A percentile compares a stretch with the other conserved stretches of the same genome.
Evolutionary conservation across 1,140 invertebrate genomes (phyloP).

Genomic region (Brachionus koreanus): DNA sequence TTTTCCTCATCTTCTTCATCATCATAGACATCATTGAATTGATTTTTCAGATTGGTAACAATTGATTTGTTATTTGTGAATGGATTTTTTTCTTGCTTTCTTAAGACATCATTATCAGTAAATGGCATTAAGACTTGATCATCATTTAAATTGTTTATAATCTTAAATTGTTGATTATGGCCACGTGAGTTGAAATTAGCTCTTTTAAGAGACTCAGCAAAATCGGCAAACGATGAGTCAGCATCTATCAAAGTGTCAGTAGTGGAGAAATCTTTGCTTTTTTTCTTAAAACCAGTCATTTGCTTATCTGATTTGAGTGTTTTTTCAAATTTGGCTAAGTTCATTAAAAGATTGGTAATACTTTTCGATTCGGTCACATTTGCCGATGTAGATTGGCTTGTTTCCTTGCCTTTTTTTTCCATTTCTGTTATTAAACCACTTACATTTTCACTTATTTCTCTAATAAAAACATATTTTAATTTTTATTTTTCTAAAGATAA

Average conservation of each 20-base stretch:
- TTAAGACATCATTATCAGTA: background rate
- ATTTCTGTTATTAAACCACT: background rate
- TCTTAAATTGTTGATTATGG: background rate
- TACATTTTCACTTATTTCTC: slow-evolving; percentile 30
- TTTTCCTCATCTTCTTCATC: slow-evolving; percentile 39
- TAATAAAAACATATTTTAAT: background rate
- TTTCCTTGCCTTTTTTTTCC: background rate
- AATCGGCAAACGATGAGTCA: slow-evolving; percentile 38
- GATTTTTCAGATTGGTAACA: slow-evolving; percentile 12
- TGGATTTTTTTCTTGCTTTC: background rate
- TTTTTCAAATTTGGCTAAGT: slow-evolving; percentile 28
- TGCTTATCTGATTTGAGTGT: background rate
- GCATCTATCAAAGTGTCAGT: slow-evolving; percentile 37
- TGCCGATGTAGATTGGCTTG: background rate
- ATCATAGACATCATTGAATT: slow-evolving; percentile 3
- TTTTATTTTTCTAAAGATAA: background rate
- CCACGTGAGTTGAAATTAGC: slow-evolving; percentile 1
- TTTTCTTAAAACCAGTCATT: background rate
- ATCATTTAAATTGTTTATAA: background rate
- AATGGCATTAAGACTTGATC: background rate
- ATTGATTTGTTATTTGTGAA: background rate
- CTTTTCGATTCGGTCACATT: slow-evolving; percentile 18
- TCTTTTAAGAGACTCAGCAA: background rate
- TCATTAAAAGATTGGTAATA: background rate
- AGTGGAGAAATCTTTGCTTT: background rate